Percentiles rank a stretch among this genome's conserved stretches.
These are phyloP conservation scores for Apis florea DNA, from an alignment of 1,140 invertebrate genomes.

Conservation along the genomic window DNA sequence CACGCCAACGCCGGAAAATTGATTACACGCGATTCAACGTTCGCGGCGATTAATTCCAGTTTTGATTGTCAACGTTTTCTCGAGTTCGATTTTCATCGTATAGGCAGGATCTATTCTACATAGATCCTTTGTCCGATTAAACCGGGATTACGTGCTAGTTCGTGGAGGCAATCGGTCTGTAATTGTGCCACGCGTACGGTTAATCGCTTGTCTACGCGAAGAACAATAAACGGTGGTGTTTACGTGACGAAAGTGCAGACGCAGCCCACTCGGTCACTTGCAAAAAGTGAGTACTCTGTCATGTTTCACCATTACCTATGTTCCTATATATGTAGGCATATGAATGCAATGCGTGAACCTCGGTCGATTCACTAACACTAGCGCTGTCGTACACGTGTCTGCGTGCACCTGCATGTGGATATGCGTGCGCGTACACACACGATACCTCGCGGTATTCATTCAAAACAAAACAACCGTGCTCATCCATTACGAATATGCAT, in stretches of 20 bases:
- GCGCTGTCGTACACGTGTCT: not conserved
- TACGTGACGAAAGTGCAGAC: slow-evolving; percentile 68
- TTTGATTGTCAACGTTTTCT: slow-evolving; percentile 22
- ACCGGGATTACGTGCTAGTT: slow-evolving; percentile 50
- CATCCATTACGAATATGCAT: slow-evolving; percentile 41
- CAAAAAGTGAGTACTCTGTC: slow-evolving; percentile 65
- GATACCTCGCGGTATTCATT: slow-evolving; percentile 49
- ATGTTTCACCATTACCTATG: slow-evolving; percentile 7
- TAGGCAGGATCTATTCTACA: slow-evolving; percentile 7
- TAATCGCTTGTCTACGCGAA: slow-evolving; percentile 33
- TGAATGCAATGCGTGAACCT: not conserved
- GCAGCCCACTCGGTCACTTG: slow-evolving; percentile 60
- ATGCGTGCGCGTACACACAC: not conserved
- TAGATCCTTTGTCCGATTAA: slow-evolving; percentile 39
- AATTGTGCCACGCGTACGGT: slow-evolving; percentile 50
- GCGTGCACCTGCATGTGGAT: not conserved
- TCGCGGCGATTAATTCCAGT: slow-evolving; percentile 19
- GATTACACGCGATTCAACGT: slow-evolving; percentile 7
- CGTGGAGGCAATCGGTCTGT: slow-evolving; percentile 43
- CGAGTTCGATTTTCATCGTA: slow-evolving; percentile 26
- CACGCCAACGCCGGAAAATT: slow-evolving; percentile 1
- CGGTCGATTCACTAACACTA: not conserved
- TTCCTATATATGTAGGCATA: not conserved
- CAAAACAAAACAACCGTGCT: slow-evolving; percentile 55
- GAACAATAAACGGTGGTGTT: slow-evolving; percentile 51